phyloP scores from a whole-genome alignment of 2,888 invertebrate genomes.

The Dione juno region DNA sequence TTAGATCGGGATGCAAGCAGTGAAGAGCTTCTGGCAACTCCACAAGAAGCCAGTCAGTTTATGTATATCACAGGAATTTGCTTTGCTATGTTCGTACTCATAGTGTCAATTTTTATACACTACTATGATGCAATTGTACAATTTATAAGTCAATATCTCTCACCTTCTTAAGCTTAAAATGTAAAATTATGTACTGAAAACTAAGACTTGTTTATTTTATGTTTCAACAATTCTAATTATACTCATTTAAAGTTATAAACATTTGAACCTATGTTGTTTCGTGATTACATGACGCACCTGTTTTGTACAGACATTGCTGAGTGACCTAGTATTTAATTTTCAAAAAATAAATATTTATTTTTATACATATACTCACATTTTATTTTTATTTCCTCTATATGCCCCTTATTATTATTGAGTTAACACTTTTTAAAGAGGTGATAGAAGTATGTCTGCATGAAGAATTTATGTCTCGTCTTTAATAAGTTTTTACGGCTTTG shows the following conservation, averaged over 20 bases:
- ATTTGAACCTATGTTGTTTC: slow-evolving; percentile 27
- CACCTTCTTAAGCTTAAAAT: slow-evolving; percentile 53
- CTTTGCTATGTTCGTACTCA: slow-evolving; percentile 85
- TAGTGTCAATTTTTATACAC: slow-evolving; percentile 86
- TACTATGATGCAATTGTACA: slow-evolving; percentile 72
- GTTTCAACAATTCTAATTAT: slow-evolving; percentile 35
- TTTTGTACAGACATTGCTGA: slow-evolving; percentile 61
- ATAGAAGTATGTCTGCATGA: too few species aligned
- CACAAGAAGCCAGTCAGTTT: slow-evolving; percentile 84
- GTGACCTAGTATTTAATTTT: slow-evolving; percentile 56
- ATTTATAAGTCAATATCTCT: slow-evolving; percentile 60
- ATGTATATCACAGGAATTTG: slow-evolving; percentile 85
- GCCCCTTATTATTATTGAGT: background rate
- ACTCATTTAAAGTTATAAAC: slow-evolving; percentile 35
- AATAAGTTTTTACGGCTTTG: too few species aligned
- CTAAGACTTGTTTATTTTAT: slow-evolving; percentile 34
- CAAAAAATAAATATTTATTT: slow-evolving; percentile 59
- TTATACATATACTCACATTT: slow-evolving; percentile 33
- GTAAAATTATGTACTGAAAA: slow-evolving; percentile 18
- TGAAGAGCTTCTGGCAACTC: slow-evolving; percentile 79
- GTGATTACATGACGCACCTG: slow-evolving; percentile 46
- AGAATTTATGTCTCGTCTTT: too few species aligned
- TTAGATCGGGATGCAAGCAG: slow-evolving; percentile 79
- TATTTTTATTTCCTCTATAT: slow-evolving; percentile 25
- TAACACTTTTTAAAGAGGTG: too few species aligned